phyloP scores from a whole-genome alignment of 2,113 vertebrate genomes.

The Paradoxurus hermaphroditus region DNA sequence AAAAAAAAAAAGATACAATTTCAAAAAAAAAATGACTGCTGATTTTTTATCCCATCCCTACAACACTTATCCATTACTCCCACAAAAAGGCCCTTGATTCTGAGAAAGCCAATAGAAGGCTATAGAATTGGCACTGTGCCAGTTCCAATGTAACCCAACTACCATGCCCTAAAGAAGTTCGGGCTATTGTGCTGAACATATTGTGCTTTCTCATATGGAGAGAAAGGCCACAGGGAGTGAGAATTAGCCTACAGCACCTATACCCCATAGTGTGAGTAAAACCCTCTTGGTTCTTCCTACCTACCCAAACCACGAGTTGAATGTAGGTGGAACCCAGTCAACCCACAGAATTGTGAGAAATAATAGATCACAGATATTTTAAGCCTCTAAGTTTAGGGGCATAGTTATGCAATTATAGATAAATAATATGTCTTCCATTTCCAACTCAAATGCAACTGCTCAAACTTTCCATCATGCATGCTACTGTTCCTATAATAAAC shows the following conservation, averaged over 20 bases:
- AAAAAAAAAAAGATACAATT: no score
- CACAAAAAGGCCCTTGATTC: background rate
- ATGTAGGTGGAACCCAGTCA: background rate
- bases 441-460: background rate
- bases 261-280: background rate
- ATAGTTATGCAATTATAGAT: background rate
- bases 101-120: background rate
- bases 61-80: background rate
- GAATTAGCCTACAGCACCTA: background rate
- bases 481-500: background rate
- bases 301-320: background rate
- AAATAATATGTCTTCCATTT: background rate
- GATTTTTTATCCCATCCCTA: background rate
- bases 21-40: background rate
- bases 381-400: background rate
- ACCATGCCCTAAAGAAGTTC: background rate
- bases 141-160: background rate
- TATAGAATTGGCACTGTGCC: background rate
- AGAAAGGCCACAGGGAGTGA: background rate
- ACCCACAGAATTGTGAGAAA: slow-evolving; percentile 1
- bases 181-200: background rate
- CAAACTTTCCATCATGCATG: background rate
- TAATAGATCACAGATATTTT: background rate
- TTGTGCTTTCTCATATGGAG: background rate
- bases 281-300: background rate